phyloP scores from a whole-genome alignment of 2,888 invertebrate species.

The Argyresthia goedartella region DNA sequence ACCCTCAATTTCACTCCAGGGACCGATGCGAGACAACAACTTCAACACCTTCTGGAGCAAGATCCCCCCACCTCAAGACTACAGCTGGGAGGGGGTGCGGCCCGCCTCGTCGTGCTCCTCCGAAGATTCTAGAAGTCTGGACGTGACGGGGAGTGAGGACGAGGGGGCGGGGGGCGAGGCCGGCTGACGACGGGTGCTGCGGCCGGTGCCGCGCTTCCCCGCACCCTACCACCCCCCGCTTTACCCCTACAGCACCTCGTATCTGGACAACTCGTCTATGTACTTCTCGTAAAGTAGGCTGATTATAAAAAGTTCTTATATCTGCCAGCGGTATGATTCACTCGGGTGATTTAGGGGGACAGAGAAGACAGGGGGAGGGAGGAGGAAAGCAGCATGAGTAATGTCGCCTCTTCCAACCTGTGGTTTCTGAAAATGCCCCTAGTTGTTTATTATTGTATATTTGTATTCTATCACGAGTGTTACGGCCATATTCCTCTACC shows the following conservation, averaged over 20 bases:
- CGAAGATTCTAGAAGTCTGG: slow-evolving; percentile 60
- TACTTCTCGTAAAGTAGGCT: slow-evolving; percentile 39
- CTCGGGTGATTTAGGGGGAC: too few relatives aligned
- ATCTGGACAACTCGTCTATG: slow-evolving; percentile 39
- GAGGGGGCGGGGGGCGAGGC: slow-evolving; percentile 43
- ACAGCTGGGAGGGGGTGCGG: slow-evolving; percentile 44
- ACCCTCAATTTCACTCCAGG: slow-evolving; percentile 22
- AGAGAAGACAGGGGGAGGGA: too few relatives aligned
- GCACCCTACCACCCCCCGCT: slow-evolving; percentile 32
- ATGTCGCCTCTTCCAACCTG: too few relatives aligned
- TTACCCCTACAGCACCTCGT: slow-evolving; percentile 28
- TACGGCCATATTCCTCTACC: too few relatives aligned
- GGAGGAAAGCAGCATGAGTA: too few relatives aligned
- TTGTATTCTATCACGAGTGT: too few relatives aligned
- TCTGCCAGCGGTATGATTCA: too few relatives aligned
- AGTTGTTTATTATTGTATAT: too few relatives aligned
- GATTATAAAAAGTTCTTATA: neutral
- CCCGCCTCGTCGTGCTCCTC: slow-evolving; percentile 52
- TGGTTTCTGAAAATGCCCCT: too few relatives aligned
- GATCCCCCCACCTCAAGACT: slow-evolving; percentile 45
- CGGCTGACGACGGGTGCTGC: slow-evolving; percentile 62
- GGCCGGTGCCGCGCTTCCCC: slow-evolving; percentile 67
- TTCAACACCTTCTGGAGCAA: slow-evolving; percentile 64
- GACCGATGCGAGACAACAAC: slow-evolving; percentile 45
- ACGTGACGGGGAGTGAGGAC: slow-evolving; percentile 66